Evolutionary conservation across 92 coral and sea anemone genomes (phyloP), one percentile per base, ranked within the genome.

Genomic region (Virgularia gustaviana): DNA sequence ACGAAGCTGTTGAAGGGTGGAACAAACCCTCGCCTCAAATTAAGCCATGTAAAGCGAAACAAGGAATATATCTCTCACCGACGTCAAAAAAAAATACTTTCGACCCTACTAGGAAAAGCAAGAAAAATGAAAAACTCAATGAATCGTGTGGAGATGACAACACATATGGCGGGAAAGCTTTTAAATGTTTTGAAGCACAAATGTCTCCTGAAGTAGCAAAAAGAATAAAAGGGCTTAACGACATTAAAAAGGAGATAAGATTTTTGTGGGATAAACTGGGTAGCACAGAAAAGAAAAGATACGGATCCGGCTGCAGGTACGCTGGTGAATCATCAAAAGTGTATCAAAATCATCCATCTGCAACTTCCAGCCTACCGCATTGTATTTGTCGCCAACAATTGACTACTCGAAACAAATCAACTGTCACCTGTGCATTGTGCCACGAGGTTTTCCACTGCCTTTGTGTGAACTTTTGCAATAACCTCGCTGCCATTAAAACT

Each of bases 381-480:
- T 62, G 70, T 31, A 31, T 62, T 8, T 62, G 70, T 36, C 45
- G 70, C 3, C 70, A 62, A 36, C 23, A n/a, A 3, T 8, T 7
- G 25, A 19, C 9, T 9, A 12, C 22, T 6, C 33, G 2, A 36
- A 13, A 62, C 23, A 36, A 5, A 3, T 27, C 2, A 29, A 1
- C 38, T 4, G 15, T 62, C 10, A 12, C 27, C 3, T 62, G 70
- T 62, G 30, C 18, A 6, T 1, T 62, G 25, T 62, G 70, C 22
- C 25, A 36, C 2, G 70, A 62, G 23, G 2, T 35, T 0, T 62
- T 34, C 47, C 70, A 62, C 37, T 62, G 70, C 49, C 8, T 18
- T 16, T 62, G 70, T 19, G 49, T 62, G 22, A 37, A 62, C 70
- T 62, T 62, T 41, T 62, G 70, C 35, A 4, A 3, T 1, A 41